Percentiles rank a stretch among this genome's conserved stretches.
phyloP scores from a whole-genome alignment of 1,140 invertebrate genomes.

The Nasonia vitripennis region DNA sequence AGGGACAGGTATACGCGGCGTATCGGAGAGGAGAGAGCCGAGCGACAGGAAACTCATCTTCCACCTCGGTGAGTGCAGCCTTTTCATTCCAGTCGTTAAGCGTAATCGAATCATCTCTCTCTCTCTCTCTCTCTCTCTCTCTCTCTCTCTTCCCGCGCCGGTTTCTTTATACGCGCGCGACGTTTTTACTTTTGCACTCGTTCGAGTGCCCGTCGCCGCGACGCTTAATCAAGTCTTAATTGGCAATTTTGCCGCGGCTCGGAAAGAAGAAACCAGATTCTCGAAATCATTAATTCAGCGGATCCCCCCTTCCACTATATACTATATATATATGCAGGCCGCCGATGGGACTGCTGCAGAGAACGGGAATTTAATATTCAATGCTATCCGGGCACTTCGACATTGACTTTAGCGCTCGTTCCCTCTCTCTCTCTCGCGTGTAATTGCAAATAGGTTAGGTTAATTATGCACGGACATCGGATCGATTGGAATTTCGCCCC shows the following conservation, averaged over 20 bases:
- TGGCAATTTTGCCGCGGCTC: conserved; percentile 42
- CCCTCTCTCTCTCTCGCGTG: conserved; percentile 37
- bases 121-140: background rate
- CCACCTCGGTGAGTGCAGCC: conserved; percentile 45
- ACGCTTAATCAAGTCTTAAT: conserved; percentile 31
- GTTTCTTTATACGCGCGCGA: background rate
- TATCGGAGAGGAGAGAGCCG: background rate
- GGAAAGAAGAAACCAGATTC: conserved; percentile 12
- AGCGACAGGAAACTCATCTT: conserved; percentile 44
- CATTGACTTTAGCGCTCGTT: conserved; percentile 41
- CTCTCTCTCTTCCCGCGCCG: background rate
- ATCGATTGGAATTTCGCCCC: conserved; percentile 45
- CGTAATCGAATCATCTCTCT: conserved; percentile 45
- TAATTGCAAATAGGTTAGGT: conserved; percentile 48
- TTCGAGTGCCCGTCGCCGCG: background rate
- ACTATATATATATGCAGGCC: too few relatives aligned
- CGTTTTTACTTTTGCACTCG: background rate
- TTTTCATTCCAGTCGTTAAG: conserved; percentile 50
- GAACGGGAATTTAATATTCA: conserved; percentile 45
- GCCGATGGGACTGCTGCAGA: conserved; percentile 7
- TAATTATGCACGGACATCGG: conserved; percentile 45
- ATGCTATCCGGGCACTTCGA: conserved; percentile 30
- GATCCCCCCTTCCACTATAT: background rate
- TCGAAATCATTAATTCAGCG: conserved; percentile 43
- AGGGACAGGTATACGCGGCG: background rate